phyloP scores from a whole-genome alignment of 2,888 invertebrate species.

The Thereva unica region DNA sequence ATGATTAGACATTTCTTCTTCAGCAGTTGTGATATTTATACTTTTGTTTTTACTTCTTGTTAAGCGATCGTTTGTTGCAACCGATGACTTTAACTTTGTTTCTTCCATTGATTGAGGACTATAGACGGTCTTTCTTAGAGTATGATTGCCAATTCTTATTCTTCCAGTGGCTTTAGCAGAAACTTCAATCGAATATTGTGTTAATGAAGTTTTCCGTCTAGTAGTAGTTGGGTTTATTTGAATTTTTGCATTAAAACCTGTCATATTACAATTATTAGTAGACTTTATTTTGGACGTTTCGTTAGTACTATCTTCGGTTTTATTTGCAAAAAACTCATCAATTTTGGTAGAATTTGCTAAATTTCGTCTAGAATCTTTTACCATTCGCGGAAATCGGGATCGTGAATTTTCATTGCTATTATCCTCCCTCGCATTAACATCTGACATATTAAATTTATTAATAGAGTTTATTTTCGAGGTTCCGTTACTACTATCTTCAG shows the following conservation, averaged over 20 bases:
- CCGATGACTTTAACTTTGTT: not conserved
- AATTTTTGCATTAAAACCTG: too few relatives aligned
- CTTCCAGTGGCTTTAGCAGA: not conserved
- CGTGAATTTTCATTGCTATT: not conserved
- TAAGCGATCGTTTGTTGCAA: too few relatives aligned
- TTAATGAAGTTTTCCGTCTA: conserved; percentile 15
- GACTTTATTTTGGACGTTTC: not conserved
- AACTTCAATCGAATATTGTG: not conserved
- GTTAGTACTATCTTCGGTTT: not conserved
- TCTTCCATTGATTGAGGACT: conserved; percentile 27
- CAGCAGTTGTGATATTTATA: too few relatives aligned
- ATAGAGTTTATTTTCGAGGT: not conserved
- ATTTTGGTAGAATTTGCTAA: not conserved
- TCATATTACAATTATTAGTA: not conserved
- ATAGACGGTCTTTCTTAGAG: conserved; percentile 11
- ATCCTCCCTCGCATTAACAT: not conserved
- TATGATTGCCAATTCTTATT: not conserved
- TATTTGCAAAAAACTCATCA: not conserved
- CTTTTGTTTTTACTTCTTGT: too few relatives aligned
- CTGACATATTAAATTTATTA: not conserved
- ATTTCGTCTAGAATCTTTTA: too few relatives aligned
- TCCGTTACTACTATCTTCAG: not conserved
- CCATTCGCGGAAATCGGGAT: too few relatives aligned
- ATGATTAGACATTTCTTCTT: too few relatives aligned
- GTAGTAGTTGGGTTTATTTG: not conserved